phyloP scores from a whole-genome alignment of 2,113 vertebrate genomes.

The Leptocoma aspasia region DNA sequence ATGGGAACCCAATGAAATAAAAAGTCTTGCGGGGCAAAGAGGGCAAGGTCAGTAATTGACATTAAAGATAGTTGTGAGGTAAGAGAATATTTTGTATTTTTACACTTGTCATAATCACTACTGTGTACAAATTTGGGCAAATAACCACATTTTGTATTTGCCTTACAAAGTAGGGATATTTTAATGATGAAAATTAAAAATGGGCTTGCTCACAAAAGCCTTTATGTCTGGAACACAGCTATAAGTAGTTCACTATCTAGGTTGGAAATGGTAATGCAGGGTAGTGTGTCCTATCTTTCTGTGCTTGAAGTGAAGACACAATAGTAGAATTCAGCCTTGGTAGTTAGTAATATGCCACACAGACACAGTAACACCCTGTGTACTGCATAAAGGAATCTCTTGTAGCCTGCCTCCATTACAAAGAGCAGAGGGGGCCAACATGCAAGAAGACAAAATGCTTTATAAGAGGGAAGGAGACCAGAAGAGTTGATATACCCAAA shows the following conservation, averaged over 20 bases:
- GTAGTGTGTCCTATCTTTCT: constrained; percentile 77
- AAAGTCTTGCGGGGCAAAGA: neutral
- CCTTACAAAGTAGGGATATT: constrained; percentile 27
- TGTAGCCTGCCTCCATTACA: constrained; percentile 81
- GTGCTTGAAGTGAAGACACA: constrained; percentile 83
- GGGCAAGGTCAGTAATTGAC: neutral
- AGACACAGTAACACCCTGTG: constrained; percentile 92
- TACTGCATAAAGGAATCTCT: constrained; percentile 89
- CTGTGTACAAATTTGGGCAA: constrained; percentile 6
- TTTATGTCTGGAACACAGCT: constrained; percentile 61
- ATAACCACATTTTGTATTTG: constrained; percentile 37
- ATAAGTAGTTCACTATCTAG: constrained; percentile 75
- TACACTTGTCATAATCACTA: neutral
- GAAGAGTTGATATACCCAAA: constrained; percentile 66
- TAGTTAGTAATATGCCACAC: constrained; percentile 90
- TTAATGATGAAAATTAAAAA: constrained; percentile 66
- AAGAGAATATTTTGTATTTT: neutral
- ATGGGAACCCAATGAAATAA: neutral
- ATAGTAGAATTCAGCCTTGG: constrained; percentile 91
- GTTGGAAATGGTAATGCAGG: constrained; percentile 71
- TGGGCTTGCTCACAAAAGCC: constrained; percentile 62
- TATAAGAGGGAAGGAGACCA: constrained; percentile 74
- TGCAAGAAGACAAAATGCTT: constrained; percentile 71
- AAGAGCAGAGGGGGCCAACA: constrained; percentile 72
- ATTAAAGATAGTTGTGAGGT: neutral